Evolutionary conservation across 1,140 invertebrate species (phyloP), one percentile per base, ranked within the genome.

Genomic region (Caerostris darwini): DNA sequence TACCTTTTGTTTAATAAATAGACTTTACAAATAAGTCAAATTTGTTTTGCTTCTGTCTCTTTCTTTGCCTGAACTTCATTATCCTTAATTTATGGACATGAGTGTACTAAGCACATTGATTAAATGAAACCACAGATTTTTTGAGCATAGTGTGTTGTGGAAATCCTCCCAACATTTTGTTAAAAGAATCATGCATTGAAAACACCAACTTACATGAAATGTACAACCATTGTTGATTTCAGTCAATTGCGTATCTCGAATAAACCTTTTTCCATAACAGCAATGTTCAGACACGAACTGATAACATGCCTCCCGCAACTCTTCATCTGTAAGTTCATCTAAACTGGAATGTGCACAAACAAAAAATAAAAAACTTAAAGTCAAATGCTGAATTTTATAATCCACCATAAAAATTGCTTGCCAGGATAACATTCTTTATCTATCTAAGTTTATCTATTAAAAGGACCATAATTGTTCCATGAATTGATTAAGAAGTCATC

Each of bases 241-340:
- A 19, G 95, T 96, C 34, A 97, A 96, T 50, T 95, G 94, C 95
- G 97, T 96, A 61, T 96, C 95, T 89, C 95, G 95, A 10, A 96
- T 97, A 8, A 97, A 96, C 2, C 95, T 95, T 57, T 95, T 95
- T 6, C 97, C 97, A 95, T 97, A 97, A 95, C 97, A 97, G 95
- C 96, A 97, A 94, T 97, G 96, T 58, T 96, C 95, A 53, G 95
- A 95, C 6, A 96, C 96, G 95, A 96, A 96, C 58, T 95, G 93
- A 10, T 96, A 61, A 5, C 97, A 95, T 3, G 96, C 96, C 7
- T 96, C 95, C 50, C 96, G 94, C 1, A 96, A 96, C 85, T 96
- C 95, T 61, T 96, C 95, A 94, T 97, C 96, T 57, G 96, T 96
- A 77, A 97, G 90, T 3, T 10, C 14, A 53, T 53, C 69, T 81